Base-by-base conservation (phyloP, 2,888 invertebrate genomes). In the Drosophila pseudotakahashii region DNA sequence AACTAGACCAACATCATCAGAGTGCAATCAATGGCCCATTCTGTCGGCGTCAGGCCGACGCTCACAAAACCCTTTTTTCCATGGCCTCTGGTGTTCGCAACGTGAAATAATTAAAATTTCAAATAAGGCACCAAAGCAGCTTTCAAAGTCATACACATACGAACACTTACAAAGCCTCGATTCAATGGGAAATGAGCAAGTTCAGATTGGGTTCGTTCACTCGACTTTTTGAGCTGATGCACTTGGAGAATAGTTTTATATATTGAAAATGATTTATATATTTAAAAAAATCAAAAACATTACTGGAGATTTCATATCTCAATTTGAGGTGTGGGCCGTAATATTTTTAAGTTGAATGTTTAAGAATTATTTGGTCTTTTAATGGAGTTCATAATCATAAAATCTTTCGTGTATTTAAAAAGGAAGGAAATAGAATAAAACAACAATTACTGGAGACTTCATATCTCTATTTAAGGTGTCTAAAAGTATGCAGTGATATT, bases 21-120 rank as follows among this genome's bases (percentile, higher is more conserved):
- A 50, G 51, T 58, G 73, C 68, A 73, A 74, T 73, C 73, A 73
- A 74, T 74, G 74, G 45, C 39, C 74, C 41, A 73, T 73, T 73
- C 48, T 73, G 57, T 67, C 11, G 48, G 30, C 30, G 30, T 30
- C 30, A 26, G 30, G 23, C 32, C 45, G 26, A 26, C 30, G 23
- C 16, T 39, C 23, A 7, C 26, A 30, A 54, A 48, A 41, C 36
- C 45, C 39, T 41, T 60, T 67, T 61, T 62, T 57, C 10, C 42
- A 32, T 57, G 74, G 48, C 23, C 62, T 63, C 47, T 67, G 75
- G 58, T 59, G 64, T 63, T 79, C 51, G 50, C 51, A 61, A 68
- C 58, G 79, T 52, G 81, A 77, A 87, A 87, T 87, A 83, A 83
- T 83, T 83, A 75, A 87, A 83, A 84, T 83, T 83, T 77, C 79